Conservation (phyloP, 2,888 invertebrate genomes). For the Linnaemya vulpina region DNA sequence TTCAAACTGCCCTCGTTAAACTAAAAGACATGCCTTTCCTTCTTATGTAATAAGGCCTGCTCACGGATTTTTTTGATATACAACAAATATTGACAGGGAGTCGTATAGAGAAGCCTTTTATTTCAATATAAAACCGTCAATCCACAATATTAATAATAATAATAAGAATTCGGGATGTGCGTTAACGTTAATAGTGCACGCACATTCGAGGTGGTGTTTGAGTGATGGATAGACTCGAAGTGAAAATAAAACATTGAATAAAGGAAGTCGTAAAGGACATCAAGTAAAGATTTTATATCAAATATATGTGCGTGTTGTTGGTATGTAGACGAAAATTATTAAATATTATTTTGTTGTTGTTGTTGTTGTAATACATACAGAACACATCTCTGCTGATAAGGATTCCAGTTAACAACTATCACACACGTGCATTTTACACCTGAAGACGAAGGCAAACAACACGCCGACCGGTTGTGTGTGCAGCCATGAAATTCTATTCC, state of each 20-base stretch:
- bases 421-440: constrained; percentile 51
- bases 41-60: constrained; percentile 49
- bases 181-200: constrained; percentile 80
- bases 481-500: neutral
- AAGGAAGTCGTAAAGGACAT: neutral
- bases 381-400: neutral
- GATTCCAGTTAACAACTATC: neutral
- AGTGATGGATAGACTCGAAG: constrained; percentile 46
- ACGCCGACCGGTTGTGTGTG: neutral
- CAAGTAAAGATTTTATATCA: neutral
- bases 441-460: constrained; percentile 26
- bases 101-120: constrained; percentile 54
- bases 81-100: constrained; percentile 65
- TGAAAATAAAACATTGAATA: neutral
- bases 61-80: constrained; percentile 36
- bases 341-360: no score
- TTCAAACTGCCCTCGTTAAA: neutral
- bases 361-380: neutral
- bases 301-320: constrained; percentile 2
- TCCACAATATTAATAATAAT: constrained; percentile 51
- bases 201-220: constrained; percentile 74
- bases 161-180: constrained; percentile 75
- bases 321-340: neutral
- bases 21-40: neutral
- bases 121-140: constrained; percentile 17